Evolutionary conservation across 2,113 vertebrate species (phyloP), one percentile per base, ranked within the genome.

Genomic region (Hydrolagus affinis): DNA sequence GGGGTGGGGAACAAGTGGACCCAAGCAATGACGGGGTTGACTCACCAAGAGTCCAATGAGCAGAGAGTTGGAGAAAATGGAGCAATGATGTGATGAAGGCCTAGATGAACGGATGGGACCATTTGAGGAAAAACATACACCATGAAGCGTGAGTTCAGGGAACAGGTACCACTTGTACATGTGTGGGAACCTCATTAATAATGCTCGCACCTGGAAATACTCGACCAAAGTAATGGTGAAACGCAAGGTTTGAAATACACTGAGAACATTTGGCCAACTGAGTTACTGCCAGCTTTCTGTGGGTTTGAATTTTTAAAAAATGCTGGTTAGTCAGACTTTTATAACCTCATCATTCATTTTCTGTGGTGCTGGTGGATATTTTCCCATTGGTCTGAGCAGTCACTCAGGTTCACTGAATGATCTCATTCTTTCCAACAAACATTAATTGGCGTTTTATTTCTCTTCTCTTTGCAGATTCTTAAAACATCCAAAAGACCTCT

Each of bases 331-430:
- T 66, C 60, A 83, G 62, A 32, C 60, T 30, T 83, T 30, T 83
- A 19, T 30, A 80, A 80, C 59, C 64, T 80, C 59, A 80, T 62
- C 59, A 80, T 57, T 80, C 77, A 80, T 64, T 80, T 80, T 59
- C 28, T 80, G 77, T 80, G 77, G 12, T 80, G 64, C 66, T 83
- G 64, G 62, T 83, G 78, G 78, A 83, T 68, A 83, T 17, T 83
- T 83, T 83, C 60, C 78, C 62, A 66, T 8, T 32, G 25, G 25
- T 30, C 78, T 30, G 64, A 83, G 66, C 15, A 83, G 78, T 83
- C 32, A 59, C 11, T 83, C 78, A 83, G 19, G 64, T 83, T 68
- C 62, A 83, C 62, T 32, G 25, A 66, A 83, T 83, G 78, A 83
- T 12, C 15, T 83, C 60, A 83, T 83, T 68, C 17, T 83, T 83